Evolutionary conservation across 1,140 invertebrate species (phyloP).

Genomic region (Idris sp.): DNA sequence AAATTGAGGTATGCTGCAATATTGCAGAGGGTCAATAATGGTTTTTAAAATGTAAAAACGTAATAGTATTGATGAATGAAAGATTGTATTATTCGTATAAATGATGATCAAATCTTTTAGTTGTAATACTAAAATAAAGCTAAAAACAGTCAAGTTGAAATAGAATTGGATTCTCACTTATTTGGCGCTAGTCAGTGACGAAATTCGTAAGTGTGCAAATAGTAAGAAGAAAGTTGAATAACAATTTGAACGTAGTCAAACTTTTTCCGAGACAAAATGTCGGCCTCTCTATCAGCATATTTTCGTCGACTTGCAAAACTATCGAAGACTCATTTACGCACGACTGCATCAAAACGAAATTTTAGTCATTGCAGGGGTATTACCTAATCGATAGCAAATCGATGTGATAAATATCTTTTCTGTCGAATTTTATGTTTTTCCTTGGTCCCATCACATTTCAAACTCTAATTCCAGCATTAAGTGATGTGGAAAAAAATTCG

Average conservation of each 20-base stretch:
- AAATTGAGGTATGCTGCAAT: no score
- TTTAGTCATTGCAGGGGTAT: slow-evolving; percentile 12
- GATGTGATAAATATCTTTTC: slow-evolving; percentile 19
- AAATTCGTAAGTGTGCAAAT: slow-evolving; percentile 18
- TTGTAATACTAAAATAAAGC: no score
- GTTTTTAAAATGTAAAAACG: no score
- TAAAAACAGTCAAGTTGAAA: slow-evolving; percentile 1
- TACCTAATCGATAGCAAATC: slow-evolving; percentile 29
- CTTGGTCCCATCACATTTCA: slow-evolving; percentile 1
- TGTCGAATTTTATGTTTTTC: slow-evolving; percentile 8
- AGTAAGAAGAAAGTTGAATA: not conserved
- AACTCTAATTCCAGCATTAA: slow-evolving; percentile 9
- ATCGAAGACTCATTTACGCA: slow-evolving; percentile 28
- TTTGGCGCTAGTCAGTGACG: not conserved
- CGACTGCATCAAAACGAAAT: slow-evolving; percentile 31
- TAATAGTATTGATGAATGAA: no score
- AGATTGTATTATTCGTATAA: no score
- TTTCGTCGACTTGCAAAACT: slow-evolving; percentile 17
- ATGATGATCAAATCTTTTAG: no score
- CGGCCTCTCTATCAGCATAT: slow-evolving; percentile 18
- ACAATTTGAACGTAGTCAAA: slow-evolving; percentile 21
- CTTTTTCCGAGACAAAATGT: slow-evolving; percentile 20
- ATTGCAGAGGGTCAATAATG: no score
- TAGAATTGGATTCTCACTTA: slow-evolving; percentile 4
- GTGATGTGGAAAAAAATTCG: slow-evolving; percentile 23